Conservation (phyloP, 2,113 vertebrate species). For the Puma concolor region DNA sequence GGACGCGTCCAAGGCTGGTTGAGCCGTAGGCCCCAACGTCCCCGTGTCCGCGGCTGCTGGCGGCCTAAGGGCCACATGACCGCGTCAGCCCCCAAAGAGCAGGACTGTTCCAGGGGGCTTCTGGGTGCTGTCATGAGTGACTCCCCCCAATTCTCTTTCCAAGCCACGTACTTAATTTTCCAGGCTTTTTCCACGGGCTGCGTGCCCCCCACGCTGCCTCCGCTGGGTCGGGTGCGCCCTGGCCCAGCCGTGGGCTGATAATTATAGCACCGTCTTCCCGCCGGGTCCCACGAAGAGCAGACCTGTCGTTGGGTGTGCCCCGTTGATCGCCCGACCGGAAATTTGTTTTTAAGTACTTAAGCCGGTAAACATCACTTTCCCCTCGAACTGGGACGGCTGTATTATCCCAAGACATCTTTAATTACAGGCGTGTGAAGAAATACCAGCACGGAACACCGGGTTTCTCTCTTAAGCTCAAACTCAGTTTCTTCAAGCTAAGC, state of each 20-base stretch:
- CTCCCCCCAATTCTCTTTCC: background rate
- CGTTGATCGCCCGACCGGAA: background rate
- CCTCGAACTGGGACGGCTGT: background rate
- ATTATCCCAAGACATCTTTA: conserved; percentile 56
- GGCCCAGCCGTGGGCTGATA: accelerated
- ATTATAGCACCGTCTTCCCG: background rate
- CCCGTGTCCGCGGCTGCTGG: accelerated
- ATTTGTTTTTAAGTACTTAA: conserved; percentile 64
- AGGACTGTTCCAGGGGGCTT: no score
- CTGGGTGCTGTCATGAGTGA: background rate
- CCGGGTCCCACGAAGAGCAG: background rate
- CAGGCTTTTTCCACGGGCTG: accelerated
- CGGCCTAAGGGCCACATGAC: accelerated
- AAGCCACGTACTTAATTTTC: accelerated
- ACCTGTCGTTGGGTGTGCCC: conserved; percentile 53
- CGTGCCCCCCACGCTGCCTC: accelerated
- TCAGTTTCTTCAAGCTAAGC: conserved; percentile 12
- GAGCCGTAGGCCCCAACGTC: accelerated
- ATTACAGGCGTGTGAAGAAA: conserved; percentile 61
- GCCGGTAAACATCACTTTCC: conserved; percentile 53
- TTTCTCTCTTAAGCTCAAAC: conserved; percentile 66
- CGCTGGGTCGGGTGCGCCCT: accelerated
- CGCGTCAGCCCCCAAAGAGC: accelerated
- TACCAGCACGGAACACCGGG: background rate
- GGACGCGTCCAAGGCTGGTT: no score